Base-by-base conservation (phyloP, 1,140 invertebrate species). In the Probaryconus sp. region DNA sequence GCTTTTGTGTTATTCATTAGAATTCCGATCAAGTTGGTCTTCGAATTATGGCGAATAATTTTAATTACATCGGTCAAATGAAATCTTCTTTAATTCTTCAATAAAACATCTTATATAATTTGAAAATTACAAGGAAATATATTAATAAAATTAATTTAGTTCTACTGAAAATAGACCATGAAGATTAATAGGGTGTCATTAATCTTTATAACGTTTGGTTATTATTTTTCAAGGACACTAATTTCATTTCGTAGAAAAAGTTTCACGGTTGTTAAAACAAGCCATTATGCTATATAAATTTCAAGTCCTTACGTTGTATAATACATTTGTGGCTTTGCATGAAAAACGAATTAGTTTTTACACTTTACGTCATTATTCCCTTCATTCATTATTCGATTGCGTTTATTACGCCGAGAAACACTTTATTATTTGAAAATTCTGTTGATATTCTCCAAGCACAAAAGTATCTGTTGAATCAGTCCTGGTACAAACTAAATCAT, bases 391-490 rank as follows among this genome's bases (percentile, higher is more conserved):
- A n/a, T n/a, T n/a, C n/a, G n/a, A n/a, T n/a, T n/a, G n/a, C n/a
- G n/a, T n/a, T n/a, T n/a, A n/a, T n/a, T n/a, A n/a, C n/a, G n/a
- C n/a, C n/a, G n/a, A n/a, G n/a, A n/a, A n/a, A n/a, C n/a, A n/a
- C n/a, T n/a, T n/a, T n/a, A n/a, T n/a, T n/a, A n/a, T n/a, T n/a
- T n/a, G n/a, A n/a, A n/a, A n/a, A n/a, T n/a, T 7, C n/a, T 30
- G 48, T 64, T 51, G 53, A 53, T 31, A 45, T 45, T 38, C 40
- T 35, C n/a, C n/a, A 43, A 63, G 33, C 11, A 2, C 28, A 10
- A 1, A 30, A 26, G 30, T 60, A 60, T 51, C 31, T 37, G 10
- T 5, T 11, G 9, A 38, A 53, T 26, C 43, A 18, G 53, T 69
- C 48, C 1, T 10, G n/a, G 7, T 9, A n/a, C 10, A 37, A 68